Conservation (phyloP, 2,888 invertebrate genomes). For the Eupithecia dodoneata region DNA sequence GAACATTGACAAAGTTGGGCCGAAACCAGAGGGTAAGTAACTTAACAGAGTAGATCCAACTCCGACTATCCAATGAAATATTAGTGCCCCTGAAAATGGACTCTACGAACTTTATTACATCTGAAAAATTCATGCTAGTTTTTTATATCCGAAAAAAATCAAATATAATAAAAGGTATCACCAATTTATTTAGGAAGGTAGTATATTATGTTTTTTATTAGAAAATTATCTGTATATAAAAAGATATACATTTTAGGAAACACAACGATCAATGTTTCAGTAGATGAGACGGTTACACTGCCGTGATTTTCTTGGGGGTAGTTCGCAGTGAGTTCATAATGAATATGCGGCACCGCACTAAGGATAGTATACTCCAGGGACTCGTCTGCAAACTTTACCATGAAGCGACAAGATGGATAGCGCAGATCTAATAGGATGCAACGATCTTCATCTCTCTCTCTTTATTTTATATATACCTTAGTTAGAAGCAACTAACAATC, state of each 20-base stretch:
- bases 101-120: slow-evolving; percentile 7
- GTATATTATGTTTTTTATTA: not conserved
- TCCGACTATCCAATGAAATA: slow-evolving; percentile 48
- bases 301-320: slow-evolving; percentile 47
- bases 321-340: slow-evolving; percentile 46
- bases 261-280: slow-evolving; percentile 4
- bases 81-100: slow-evolving; percentile 18
- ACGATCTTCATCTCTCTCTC: slow-evolving; percentile 24
- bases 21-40: slow-evolving; percentile 59
- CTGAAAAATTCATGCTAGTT: not conserved
- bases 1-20: slow-evolving; percentile 66
- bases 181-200: not conserved
- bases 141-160: not conserved
- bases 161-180: not conserved
- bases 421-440: slow-evolving; percentile 49
- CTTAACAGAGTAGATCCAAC: slow-evolving; percentile 55
- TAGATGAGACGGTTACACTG: slow-evolving; percentile 12
- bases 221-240: not conserved
- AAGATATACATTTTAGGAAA: not conserved
- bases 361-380: slow-evolving; percentile 53
- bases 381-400: slow-evolving; percentile 65
- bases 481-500: not conserved
- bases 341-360: slow-evolving; percentile 56
- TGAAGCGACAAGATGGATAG: slow-evolving; percentile 60
- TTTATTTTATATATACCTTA: slow-evolving; percentile 38